Conservation (phyloP, 2,797 vertebrate genomes). For the Ctenochaetus hawaiiensis region DNA sequence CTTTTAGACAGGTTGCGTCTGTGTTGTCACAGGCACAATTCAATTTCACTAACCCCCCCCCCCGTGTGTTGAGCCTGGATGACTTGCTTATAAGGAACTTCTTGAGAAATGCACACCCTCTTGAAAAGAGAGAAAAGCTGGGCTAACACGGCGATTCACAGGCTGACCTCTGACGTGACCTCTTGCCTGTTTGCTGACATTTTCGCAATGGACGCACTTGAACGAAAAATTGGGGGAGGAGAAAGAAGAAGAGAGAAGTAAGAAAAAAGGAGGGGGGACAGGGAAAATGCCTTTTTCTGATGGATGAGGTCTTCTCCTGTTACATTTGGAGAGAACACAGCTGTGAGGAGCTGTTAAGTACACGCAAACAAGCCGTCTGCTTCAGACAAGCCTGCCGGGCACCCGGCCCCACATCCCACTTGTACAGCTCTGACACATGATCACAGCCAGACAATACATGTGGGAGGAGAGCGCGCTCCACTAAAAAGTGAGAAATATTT, state of each 20-base stretch:
- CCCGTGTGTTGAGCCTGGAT: constrained; percentile 60
- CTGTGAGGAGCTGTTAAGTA: constrained; percentile 93
- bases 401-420: constrained; percentile 83
- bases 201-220: constrained; percentile 86
- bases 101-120: constrained; percentile 84
- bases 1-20: constrained; percentile 55
- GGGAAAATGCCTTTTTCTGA: constrained; percentile 84
- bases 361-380: constrained; percentile 90
- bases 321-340: constrained; percentile 93
- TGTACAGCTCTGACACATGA: constrained; percentile 88
- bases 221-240: constrained; percentile 74
- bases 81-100: constrained; percentile 75
- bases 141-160: constrained; percentile 73
- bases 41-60: constrained; percentile 23
- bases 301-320: constrained; percentile 91
- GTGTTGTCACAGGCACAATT: constrained; percentile 72
- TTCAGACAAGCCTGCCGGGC: constrained; percentile 89
- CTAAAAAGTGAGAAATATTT: constrained; percentile 87
- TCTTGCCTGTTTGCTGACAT: constrained; percentile 86
- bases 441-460: constrained; percentile 87
- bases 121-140: constrained; percentile 83
- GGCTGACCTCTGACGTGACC: constrained; percentile 81
- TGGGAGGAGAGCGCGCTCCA: constrained; percentile 82
- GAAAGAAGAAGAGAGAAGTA: constrained; percentile 62
- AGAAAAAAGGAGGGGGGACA: constrained; percentile 53